Conservation (phyloP, 1,140 invertebrate species). For the Panulirus ornatus region DNA sequence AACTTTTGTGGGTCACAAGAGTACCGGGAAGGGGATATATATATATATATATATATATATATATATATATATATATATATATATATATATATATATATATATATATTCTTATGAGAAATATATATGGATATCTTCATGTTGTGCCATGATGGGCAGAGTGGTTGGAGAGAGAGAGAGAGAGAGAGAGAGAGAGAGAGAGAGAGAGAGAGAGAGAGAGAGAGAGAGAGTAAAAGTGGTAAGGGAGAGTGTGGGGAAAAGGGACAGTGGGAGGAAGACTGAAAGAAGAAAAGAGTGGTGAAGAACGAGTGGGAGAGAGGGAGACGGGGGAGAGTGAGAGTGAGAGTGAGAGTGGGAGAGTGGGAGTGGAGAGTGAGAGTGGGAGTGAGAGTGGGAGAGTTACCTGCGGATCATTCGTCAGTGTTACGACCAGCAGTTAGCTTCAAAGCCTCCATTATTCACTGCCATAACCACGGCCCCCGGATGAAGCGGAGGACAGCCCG, state of each 20-base stretch:
- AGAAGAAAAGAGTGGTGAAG: not conserved
- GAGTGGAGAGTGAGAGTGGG: slow-evolving; percentile 1
- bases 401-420: slow-evolving; percentile 37
- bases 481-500: no score
- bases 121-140: not conserved
- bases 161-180: slow-evolving; percentile 24
- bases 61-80: not conserved
- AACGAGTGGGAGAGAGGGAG: not conserved
- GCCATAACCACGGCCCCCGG: slow-evolving; percentile 42
- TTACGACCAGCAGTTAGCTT: slow-evolving; percentile 51
- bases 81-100: not conserved
- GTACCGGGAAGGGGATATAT: not conserved
- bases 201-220: slow-evolving; percentile 33
- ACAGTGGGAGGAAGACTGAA: not conserved
- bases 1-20: no score
- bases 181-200: slow-evolving; percentile 1
- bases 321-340: slow-evolving; percentile 16
- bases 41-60: not conserved
- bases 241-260: not conserved
- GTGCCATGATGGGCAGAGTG: not conserved
- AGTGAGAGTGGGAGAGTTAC: not conserved
- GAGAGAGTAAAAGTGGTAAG: slow-evolving; percentile 14
- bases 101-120: not conserved
- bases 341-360: not conserved
- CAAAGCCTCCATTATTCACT: slow-evolving; percentile 53